Percentiles rank a stretch among this genome's conserved stretches.
These are phyloP conservation scores for Phocides pigmalion DNA, from an alignment of 1,140 invertebrate genomes.

Conservation along the genomic window DNA sequence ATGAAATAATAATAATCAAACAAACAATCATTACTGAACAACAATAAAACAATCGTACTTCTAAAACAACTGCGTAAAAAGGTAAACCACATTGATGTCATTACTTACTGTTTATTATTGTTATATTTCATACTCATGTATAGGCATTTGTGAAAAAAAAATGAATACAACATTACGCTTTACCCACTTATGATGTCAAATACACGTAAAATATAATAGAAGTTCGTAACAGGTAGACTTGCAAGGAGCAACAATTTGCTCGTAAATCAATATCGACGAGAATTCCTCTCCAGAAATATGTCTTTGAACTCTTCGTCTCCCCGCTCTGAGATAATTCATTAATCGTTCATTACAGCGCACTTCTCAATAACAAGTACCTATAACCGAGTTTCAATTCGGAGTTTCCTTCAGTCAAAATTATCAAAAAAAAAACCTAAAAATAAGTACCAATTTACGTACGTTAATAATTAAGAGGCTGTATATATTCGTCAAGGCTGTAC, in stretches of 20 bases:
- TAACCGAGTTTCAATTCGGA: neutral
- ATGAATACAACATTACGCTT: too few relatives aligned
- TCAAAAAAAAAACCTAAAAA: neutral
- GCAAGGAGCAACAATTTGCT: slow-evolving; percentile 35
- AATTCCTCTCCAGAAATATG: slow-evolving; percentile 41
- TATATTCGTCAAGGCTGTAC: slow-evolving; percentile 1
- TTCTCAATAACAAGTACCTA: slow-evolving; percentile 3
- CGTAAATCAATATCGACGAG: slow-evolving; percentile 37
- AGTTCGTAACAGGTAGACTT: too few relatives aligned
- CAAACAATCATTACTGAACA: too few relatives aligned
- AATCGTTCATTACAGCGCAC: slow-evolving; percentile 31
- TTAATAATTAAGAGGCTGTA: neutral
- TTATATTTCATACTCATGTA: too few relatives aligned
- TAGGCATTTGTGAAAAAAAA: too few relatives aligned
- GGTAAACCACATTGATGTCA: too few relatives aligned
- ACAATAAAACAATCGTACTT: too few relatives aligned
- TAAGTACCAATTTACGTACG: neutral
- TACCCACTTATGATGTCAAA: too few relatives aligned
- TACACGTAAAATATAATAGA: too few relatives aligned
- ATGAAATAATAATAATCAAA: too few relatives aligned
- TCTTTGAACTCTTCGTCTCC: slow-evolving; percentile 38
- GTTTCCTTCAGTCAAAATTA: neutral
- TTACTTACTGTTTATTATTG: too few relatives aligned
- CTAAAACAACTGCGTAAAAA: too few relatives aligned
- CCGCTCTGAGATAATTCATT: slow-evolving; percentile 44